These are phyloP conservation scores for Amphipyra tragopoginis DNA, from an alignment of 2,888 invertebrate genomes.

Conservation along the genomic window DNA sequence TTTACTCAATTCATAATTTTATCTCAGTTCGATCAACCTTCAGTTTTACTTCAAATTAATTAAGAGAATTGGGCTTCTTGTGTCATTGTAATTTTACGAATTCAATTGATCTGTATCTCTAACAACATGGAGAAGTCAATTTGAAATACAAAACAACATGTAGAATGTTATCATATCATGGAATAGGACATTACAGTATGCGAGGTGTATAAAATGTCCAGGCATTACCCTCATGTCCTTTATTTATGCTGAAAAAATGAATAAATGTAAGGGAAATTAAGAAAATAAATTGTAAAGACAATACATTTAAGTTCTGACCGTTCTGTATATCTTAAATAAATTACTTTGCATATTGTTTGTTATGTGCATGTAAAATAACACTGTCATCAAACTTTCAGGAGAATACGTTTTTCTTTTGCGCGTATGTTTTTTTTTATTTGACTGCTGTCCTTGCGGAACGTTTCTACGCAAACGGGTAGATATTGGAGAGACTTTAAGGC, in stretches of 20 bases:
- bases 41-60: no score
- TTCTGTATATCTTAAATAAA: not conserved
- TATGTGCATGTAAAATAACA: not conserved
- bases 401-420: no score
- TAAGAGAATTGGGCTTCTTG: no score
- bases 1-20: no score
- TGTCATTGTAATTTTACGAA: not conserved
- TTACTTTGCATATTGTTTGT: not conserved
- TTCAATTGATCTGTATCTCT: not conserved
- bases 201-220: conserved; percentile 41
- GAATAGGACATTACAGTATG: conserved; percentile 38
- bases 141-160: conserved; percentile 49
- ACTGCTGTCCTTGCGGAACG: no score
- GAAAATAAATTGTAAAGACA: not conserved
- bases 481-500: no score
- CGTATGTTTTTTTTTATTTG: no score
- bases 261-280: conserved; percentile 36
- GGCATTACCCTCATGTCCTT: conserved; percentile 54
- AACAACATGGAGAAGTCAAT: conserved; percentile 9
- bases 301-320: conserved; percentile 3
- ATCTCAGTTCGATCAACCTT: no score
- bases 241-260: conserved; percentile 54
- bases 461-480: no score
- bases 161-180: conserved; percentile 44
- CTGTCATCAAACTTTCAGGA: no score